Conservation (phyloP, 37 sponge, comb jelly and placozoan genomes). For the Hexactinellida sp. region DNA sequence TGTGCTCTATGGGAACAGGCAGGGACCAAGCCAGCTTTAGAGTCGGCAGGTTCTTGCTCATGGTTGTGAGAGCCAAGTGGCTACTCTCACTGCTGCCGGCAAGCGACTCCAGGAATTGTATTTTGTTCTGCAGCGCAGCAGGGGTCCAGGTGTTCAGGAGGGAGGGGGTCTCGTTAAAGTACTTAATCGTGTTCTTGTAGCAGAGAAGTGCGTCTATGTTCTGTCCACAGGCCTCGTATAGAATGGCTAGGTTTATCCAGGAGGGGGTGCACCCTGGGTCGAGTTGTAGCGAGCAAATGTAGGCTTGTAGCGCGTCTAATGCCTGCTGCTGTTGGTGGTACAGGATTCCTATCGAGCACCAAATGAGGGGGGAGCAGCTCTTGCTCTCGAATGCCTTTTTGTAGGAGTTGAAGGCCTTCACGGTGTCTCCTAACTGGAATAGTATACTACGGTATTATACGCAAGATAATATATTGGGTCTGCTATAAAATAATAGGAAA, state of each 20-base stretch:
- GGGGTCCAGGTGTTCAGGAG: constrained; percentile 8
- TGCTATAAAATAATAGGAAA: no score
- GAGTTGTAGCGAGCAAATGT: neutral
- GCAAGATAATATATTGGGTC: no score
- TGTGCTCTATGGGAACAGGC: neutral
- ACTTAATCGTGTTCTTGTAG: constrained; percentile 4
- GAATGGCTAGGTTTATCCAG: constrained; percentile 2
- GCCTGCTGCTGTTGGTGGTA: constrained; percentile 13
- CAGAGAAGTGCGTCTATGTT: constrained; percentile 8
- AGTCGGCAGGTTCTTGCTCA: constrained; percentile 1
- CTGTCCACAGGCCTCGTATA: constrained; percentile 5
- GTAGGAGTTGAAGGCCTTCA: neutral
- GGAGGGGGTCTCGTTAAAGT: neutral
- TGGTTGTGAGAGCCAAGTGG: neutral
- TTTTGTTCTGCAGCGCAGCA: neutral
- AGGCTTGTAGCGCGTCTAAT: constrained; percentile 12
- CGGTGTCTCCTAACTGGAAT: neutral
- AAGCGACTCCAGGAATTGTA: neutral
- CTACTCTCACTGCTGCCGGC: neutral
- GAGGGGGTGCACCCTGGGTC: neutral
- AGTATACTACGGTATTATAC: no score
- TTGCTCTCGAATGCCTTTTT: constrained; percentile 6
- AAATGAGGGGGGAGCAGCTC: neutral
- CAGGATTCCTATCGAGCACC: neutral
- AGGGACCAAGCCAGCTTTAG: constrained; percentile 2